Percentiles rank a stretch among this genome's conserved stretches.
These are phyloP conservation scores for Xenopus petersii DNA, from an alignment of 2,797 vertebrate genomes.

Conservation along the genomic window DNA sequence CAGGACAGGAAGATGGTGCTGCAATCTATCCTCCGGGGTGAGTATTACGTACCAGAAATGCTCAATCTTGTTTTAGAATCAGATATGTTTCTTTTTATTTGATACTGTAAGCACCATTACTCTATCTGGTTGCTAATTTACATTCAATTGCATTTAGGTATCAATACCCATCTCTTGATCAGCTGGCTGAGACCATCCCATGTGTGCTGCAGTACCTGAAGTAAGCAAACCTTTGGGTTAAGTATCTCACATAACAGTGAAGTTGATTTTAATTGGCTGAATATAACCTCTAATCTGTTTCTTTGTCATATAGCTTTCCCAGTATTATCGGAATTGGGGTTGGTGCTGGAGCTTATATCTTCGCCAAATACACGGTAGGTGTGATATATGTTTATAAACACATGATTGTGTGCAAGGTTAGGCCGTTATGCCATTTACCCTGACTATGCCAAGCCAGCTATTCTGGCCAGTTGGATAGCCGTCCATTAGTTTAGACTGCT, in stretches of 20 bases:
- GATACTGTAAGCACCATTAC: no score
- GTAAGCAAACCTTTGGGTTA: conserved; percentile 65
- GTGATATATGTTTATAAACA: not conserved
- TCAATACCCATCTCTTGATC: conserved; percentile 85
- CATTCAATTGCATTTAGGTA: conserved; percentile 63
- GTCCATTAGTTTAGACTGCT: no score
- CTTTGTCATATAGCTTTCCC: conserved; percentile 70
- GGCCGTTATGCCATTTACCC: no score
- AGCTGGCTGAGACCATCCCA: conserved; percentile 85
- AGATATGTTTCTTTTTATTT: no score
- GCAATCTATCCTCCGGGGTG: conserved; percentile 78
- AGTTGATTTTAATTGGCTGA: not conserved
- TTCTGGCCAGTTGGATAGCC: no score
- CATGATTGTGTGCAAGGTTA: no score
- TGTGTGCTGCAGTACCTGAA: conserved; percentile 84
- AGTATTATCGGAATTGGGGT: conserved; percentile 85
- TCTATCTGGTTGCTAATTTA: no score
- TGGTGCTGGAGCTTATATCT: conserved; percentile 81
- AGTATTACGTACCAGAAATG: conserved; percentile 1
- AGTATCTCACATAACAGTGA: not conserved
- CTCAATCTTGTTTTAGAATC: not conserved
- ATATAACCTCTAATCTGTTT: not conserved
- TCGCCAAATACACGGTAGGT: conserved; percentile 84
- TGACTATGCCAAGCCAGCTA: no score
- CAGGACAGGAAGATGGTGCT: conserved; percentile 84